Percentiles rank a stretch among this genome's conserved stretches.
phyloP scores from a whole-genome alignment of 2,113 vertebrate genomes.

The Hoplias malabaricus region DNA sequence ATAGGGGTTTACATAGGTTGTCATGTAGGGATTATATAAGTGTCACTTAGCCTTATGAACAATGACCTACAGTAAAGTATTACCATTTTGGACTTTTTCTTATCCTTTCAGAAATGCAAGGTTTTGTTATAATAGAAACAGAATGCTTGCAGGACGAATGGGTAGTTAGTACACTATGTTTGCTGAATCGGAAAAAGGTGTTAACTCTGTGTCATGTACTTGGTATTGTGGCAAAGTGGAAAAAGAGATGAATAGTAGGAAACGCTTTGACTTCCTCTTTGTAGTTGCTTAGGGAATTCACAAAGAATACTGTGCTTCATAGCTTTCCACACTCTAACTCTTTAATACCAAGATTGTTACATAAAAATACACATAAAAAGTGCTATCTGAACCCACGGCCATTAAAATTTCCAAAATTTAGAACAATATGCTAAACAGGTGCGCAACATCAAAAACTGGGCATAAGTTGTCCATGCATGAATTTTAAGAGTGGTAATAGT shows the following conservation, averaged over 20 bases:
- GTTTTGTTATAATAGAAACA: background rate
- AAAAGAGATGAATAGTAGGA: constrained; percentile 42
- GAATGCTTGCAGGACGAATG: background rate
- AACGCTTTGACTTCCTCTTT: constrained; percentile 39
- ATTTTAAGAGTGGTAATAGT: background rate
- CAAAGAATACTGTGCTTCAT: background rate
- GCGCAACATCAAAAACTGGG: background rate
- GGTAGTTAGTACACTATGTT: background rate
- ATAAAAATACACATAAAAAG: background rate
- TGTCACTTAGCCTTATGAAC: too few species aligned
- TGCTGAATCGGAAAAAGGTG: constrained; percentile 1
- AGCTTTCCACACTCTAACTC: background rate
- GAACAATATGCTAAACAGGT: background rate
- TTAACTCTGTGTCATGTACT: constrained; percentile 12
- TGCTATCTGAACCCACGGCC: too few species aligned
- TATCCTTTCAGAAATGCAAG: background rate
- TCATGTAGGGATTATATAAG: too few species aligned
- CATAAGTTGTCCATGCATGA: background rate
- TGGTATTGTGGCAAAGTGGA: constrained; percentile 33
- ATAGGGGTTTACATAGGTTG: too few species aligned
- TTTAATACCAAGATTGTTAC: background rate
- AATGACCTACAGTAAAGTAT: too few species aligned
- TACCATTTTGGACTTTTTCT: too few species aligned
- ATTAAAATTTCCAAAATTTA: background rate
- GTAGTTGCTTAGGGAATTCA: background rate